Percentiles rank a stretch among this genome's conserved stretches.
These are phyloP conservation scores for Neria commutata DNA, from an alignment of 2,888 invertebrate genomes.

Conservation along the genomic window DNA sequence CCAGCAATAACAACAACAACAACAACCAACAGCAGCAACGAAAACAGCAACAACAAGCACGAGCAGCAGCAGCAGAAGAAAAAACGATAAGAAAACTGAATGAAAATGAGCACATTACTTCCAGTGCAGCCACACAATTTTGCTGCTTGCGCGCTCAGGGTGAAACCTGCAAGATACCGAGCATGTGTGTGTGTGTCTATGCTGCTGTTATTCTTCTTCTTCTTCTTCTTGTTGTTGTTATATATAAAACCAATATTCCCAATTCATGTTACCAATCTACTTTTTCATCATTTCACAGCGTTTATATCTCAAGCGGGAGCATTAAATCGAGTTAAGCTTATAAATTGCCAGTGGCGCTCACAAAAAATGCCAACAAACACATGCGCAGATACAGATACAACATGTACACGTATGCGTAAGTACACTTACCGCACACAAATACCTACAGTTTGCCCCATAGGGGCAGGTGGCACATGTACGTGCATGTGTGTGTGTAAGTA, in stretches of 20 bases:
- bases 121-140: conserved; percentile 4
- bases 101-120: conserved; percentile 12
- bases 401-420: conserved; percentile 39
- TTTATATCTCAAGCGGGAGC: conserved; percentile 56
- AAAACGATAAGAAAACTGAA: not conserved
- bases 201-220: too few species aligned
- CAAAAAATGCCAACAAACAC: too few species aligned
- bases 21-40: not conserved
- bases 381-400: conserved; percentile 7
- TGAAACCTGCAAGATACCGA: not conserved
- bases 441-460: not conserved
- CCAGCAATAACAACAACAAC: conserved; percentile 3
- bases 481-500: conserved; percentile 36
- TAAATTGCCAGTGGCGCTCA: conserved; percentile 39
- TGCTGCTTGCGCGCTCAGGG: not conserved
- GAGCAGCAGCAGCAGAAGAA: not conserved
- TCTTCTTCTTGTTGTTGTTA: too few species aligned
- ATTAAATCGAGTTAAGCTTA: conserved; percentile 57
- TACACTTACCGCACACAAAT: not conserved
- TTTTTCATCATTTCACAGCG: conserved; percentile 54
- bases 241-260: conserved; percentile 42
- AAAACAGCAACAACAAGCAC: not conserved
- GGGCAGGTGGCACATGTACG: too few species aligned
- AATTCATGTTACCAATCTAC: conserved; percentile 54
- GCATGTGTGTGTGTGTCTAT: not conserved